A percentile compares a stretch with the other conserved stretches of the same genome.
phyloP scores from a whole-genome alignment of 1,140 invertebrate species.

The Drosophila nannoptera region DNA sequence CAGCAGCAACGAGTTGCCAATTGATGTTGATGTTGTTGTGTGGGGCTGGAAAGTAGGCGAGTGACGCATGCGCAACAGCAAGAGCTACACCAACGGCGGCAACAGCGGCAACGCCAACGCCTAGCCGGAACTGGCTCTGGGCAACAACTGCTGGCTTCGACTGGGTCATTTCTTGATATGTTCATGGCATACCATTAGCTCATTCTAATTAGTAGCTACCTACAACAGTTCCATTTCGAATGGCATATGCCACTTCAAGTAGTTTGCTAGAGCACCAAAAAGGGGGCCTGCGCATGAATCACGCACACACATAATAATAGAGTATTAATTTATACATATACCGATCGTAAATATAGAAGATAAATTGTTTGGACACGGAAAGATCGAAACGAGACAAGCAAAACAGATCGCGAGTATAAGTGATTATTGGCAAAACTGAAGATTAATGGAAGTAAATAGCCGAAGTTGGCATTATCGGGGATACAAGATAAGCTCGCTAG shows the following conservation, averaged over 20 bases:
- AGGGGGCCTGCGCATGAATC: slow-evolving; percentile 4
- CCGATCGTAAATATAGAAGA: slow-evolving; percentile 1
- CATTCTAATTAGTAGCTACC: slow-evolving; percentile 39
- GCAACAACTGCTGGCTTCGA: slow-evolving; percentile 29
- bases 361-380: not conserved
- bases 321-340: not conserved
- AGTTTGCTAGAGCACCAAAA: slow-evolving; percentile 9
- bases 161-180: slow-evolving; percentile 19
- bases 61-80: slow-evolving; percentile 68
- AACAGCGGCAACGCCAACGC: slow-evolving; percentile 42
- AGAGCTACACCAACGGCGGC: too few relatives aligned
- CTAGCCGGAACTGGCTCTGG: slow-evolving; percentile 23
- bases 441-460: too few relatives aligned
- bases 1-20: slow-evolving; percentile 15
- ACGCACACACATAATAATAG: not conserved
- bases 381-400: not conserved
- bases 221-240: slow-evolving; percentile 24
- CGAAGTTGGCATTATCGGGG: too few relatives aligned
- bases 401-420: not conserved
- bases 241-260: slow-evolving; percentile 17
- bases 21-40: slow-evolving; percentile 5
- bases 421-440: not conserved
- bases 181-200: slow-evolving; percentile 28
- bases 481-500: too few relatives aligned
- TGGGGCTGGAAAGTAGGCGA: slow-evolving; percentile 48